phyloP scores from a whole-genome alignment of 2,113 vertebrate species.

The Phrynocephalus versicolor region DNA sequence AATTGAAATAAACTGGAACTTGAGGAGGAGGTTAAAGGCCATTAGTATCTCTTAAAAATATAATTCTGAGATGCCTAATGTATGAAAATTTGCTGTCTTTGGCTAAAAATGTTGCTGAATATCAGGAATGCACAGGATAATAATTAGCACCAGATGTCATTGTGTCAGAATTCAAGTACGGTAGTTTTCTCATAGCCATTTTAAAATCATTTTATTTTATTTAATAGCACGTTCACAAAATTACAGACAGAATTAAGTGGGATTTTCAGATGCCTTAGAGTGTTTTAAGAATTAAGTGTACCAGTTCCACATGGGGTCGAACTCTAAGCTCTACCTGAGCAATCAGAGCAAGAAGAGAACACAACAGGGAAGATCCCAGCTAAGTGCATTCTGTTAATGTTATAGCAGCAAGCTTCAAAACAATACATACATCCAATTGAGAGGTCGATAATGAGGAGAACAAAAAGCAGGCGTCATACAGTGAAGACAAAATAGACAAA shows the following conservation, averaged over 20 bases:
- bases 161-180: neutral
- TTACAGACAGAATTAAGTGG: neutral
- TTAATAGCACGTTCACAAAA: neutral
- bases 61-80: neutral
- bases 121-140: neutral
- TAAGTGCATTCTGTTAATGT: conserved; percentile 24
- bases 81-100: neutral
- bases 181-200: neutral
- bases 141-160: neutral
- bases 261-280: neutral
- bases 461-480: neutral
- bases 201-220: conserved; percentile 7
- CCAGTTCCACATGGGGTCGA: neutral
- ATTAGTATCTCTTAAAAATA: neutral
- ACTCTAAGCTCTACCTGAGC: neutral
- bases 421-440: conserved; percentile 30
- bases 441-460: neutral
- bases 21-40: neutral
- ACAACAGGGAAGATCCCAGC: neutral
- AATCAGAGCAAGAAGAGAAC: conserved; percentile 12
- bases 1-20: neutral
- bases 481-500: neutral
- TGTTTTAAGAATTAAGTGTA: neutral
- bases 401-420: neutral
- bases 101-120: neutral